These are phyloP conservation scores for Falco columbarius DNA, from an alignment of 2,797 vertebrate species.

Conservation along the genomic window DNA sequence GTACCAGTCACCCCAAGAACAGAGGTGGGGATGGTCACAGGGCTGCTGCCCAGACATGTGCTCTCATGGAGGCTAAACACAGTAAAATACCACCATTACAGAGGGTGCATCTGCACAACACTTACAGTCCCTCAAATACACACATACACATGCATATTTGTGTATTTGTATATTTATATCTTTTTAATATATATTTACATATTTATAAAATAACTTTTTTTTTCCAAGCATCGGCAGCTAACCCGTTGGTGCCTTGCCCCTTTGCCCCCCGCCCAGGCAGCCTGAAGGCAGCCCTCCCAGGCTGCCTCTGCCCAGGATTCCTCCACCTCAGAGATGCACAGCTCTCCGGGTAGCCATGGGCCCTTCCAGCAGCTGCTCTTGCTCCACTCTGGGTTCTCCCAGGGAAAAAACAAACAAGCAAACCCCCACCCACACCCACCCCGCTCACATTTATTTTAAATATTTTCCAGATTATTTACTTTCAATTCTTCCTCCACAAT, in stretches of 20 bases:
- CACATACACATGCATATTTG: accelerated
- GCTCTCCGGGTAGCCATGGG: not conserved
- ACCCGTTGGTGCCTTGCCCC: not conserved
- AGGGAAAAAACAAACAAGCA: not conserved
- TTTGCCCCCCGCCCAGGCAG: accelerated
- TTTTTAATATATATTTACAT: too few species aligned
- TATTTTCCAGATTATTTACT: constrained; percentile 87
- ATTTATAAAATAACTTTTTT: not conserved
- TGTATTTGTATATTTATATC: not conserved
- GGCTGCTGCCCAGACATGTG: not conserved
- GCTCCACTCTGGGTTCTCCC: not conserved
- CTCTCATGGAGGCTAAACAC: not conserved
- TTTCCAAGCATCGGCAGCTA: not conserved
- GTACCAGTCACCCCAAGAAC: accelerated
- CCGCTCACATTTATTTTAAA: constrained; percentile 78
- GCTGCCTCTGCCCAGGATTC: accelerated
- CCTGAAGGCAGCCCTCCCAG: accelerated
- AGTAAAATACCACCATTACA: not conserved
- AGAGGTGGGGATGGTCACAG: accelerated
- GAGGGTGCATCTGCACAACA: not conserved
- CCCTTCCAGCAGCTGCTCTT: not conserved
- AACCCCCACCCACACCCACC: not conserved
- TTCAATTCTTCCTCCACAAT: constrained; percentile 77
- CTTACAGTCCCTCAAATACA: not conserved
- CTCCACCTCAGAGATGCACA: accelerated